A percentile compares a stretch with the other conserved stretches of the same genome.
Evolutionary conservation across 2,888 invertebrate species (phyloP).

Genomic region (Drosophila neutralis): DNA sequence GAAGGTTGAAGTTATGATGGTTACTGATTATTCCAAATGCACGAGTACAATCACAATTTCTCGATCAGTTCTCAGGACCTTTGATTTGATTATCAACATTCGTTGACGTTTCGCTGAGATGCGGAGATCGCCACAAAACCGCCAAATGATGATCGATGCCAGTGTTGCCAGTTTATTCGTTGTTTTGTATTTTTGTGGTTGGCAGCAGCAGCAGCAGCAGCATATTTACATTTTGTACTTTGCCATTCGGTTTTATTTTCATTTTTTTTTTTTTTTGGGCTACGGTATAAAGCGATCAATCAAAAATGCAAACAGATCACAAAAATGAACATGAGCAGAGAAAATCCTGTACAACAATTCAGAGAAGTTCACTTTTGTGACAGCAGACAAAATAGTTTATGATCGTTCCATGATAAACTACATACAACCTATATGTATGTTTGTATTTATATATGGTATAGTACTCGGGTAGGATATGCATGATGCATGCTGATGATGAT

Average conservation of each 20-base stretch:
- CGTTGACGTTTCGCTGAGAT: conserved; percentile 45
- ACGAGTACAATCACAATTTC: conserved; percentile 49
- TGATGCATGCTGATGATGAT: conserved; percentile 42
- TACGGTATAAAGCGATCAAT: conserved; percentile 83
- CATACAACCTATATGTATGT: conserved; percentile 42
- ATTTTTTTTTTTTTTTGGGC: conserved; percentile 24
- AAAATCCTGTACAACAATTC: conserved; percentile 51
- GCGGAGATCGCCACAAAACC: conserved; percentile 57
- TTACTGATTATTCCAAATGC: conserved; percentile 47
- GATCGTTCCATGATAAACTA: conserved; percentile 73
- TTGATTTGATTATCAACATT: conserved; percentile 75
- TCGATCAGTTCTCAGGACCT: conserved; percentile 52
- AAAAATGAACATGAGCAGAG: conserved; percentile 30
- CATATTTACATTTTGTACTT: conserved; percentile 72
- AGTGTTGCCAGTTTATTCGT: conserved; percentile 29
- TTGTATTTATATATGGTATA: conserved; percentile 21
- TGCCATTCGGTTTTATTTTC: conserved; percentile 39
- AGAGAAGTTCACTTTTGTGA: conserved; percentile 59
- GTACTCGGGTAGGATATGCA: conserved; percentile 23
- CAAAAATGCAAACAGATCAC: conserved; percentile 80
- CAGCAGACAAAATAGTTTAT: conserved; percentile 81
- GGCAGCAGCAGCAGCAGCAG: conserved; percentile 44
- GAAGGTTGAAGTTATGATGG: conserved; percentile 77
- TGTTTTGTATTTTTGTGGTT: conserved; percentile 30
- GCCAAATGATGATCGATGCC: conserved; percentile 79